Base-by-base conservation (phyloP, 2,888 invertebrate genomes). In the Automeris io region DNA sequence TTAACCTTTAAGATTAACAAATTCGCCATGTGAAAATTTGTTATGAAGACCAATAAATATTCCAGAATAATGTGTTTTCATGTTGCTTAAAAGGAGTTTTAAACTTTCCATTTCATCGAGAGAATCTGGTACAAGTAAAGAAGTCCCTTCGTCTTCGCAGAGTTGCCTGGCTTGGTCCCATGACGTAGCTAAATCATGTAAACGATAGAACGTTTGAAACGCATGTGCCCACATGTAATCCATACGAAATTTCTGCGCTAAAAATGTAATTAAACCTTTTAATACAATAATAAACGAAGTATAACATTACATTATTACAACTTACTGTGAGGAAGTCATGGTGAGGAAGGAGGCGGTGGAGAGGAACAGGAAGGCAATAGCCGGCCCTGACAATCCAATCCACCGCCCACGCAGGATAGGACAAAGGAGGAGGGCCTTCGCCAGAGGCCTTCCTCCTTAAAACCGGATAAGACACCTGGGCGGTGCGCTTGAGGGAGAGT, bases 221-320 rank as follows among this genome's bases (percentile, higher is more conserved):
- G 57, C 40, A 22, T 65, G 58, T 3, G 70, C 68, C 63, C 62
- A 72, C 68, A 71, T 62, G 42, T 71, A 72, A 43, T 70, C 72
- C 53, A 57, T 45, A 33, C 70, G 63, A 47, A 65, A 74, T 52
- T 66, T 65, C 46, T 67, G 61, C 18, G 62, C 71, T 71, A 46
- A 39, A 40, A 46, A 46, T 33, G 43, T 42, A 41, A 40, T 45
- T 43, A 41, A 42, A 31, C 43, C 41, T 24, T 29, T 21, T 40
- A 24, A 33, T 33, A n/a, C n/a, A n/a, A n/a, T n/a, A n/a, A n/a
- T n/a, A n/a, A n/a, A n/a, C n/a, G n/a, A n/a, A n/a, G n/a, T n/a
- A n/a, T n/a, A n/a, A 36, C 37, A 19, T 43, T 40, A 40, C 23
- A 23, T 37, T 35, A 42, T 40, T 39, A 46, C 33, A n/a, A n/a